Conservation (phyloP, 2,113 vertebrate genomes). For the Cercocebus atys region DNA sequence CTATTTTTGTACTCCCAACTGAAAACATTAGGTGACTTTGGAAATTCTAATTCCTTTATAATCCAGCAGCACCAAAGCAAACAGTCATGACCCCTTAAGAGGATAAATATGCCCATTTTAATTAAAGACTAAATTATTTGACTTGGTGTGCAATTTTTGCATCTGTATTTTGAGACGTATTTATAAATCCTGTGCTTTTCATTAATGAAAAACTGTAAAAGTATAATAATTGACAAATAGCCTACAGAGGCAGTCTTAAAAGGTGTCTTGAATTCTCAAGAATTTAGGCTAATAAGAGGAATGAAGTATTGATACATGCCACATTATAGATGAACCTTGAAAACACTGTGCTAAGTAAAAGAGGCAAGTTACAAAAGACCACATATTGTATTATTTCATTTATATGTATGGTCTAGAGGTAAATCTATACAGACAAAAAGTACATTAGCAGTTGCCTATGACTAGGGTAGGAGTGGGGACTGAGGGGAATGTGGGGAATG, state of each 20-base stretch:
- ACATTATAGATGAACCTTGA: neutral
- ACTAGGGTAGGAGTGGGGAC: neutral
- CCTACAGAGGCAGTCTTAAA: constrained; percentile 35
- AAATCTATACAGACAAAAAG: neutral
- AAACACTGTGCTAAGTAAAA: constrained; percentile 16
- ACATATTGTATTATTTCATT: neutral
- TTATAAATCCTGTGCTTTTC: constrained; percentile 24
- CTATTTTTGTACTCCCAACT: constrained; percentile 39
- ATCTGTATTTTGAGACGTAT: constrained; percentile 47
- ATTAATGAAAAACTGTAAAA: constrained; percentile 57
- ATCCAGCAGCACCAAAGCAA: constrained; percentile 62
- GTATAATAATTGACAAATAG: constrained; percentile 37
- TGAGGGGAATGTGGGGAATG: neutral
- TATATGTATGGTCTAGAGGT: neutral
- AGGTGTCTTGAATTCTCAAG: neutral
- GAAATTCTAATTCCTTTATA: constrained; percentile 67
- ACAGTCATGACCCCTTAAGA: constrained; percentile 61
- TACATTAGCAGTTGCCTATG: neutral
- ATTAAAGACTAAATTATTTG: constrained; percentile 66
- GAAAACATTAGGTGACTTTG: constrained; percentile 57
- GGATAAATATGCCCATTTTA: constrained; percentile 70
- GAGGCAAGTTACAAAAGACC: neutral
- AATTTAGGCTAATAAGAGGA: constrained; percentile 5
- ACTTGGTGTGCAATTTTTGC: constrained; percentile 50
- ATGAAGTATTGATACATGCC: neutral